Base-by-base conservation (phyloP, 2,888 invertebrate species). In the Dione juno region DNA sequence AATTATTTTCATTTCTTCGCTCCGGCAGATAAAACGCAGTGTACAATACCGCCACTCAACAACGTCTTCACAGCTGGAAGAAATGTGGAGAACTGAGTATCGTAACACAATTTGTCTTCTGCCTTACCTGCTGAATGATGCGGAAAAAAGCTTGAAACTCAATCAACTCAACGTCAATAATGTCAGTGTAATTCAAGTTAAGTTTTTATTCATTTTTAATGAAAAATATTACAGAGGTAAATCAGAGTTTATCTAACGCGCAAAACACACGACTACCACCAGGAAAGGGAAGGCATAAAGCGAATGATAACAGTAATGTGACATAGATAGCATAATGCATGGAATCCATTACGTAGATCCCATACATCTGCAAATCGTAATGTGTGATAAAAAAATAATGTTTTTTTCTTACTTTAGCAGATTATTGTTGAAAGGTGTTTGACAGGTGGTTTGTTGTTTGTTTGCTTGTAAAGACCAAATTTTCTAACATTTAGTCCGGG, bases 261-360 rank as follows among this genome's bases (percentile, higher is more conserved):
- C 64, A 50, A 37, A 37, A 35, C 63, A 68, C 50, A 52, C 45
- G 67, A 67, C 63, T 59, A 16, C 37, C 75, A 52, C 53, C 75
- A 57, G 77, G 78, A 77, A 77, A 43, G 71, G 78, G 78, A 78
- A 77, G 76, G 28, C 77, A 80, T 80, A 78, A 80, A 80, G 70
- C 65, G 75, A 54, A 45, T 35, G 69, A 67, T 73, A 67, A 53
- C 70, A 50, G 65, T 70, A 72, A 69, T 70, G 72, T 67, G 66
- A 54, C 66, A 54, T 57, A 65, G 59, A 70, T 70, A 59, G 19
- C 66, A 69, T 72, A 65, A 69, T 66, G 61, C 48, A 63, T 63
- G 68, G 37, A 68, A 63, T 40, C 43, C 68, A 63, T 68, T 68
- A 68, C 63, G 54, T 68, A 63, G 63, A 68, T 68, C 68, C 68